Evolutionary conservation across 2,888 invertebrate genomes (phyloP).

Genomic region (Carabus problematicus): DNA sequence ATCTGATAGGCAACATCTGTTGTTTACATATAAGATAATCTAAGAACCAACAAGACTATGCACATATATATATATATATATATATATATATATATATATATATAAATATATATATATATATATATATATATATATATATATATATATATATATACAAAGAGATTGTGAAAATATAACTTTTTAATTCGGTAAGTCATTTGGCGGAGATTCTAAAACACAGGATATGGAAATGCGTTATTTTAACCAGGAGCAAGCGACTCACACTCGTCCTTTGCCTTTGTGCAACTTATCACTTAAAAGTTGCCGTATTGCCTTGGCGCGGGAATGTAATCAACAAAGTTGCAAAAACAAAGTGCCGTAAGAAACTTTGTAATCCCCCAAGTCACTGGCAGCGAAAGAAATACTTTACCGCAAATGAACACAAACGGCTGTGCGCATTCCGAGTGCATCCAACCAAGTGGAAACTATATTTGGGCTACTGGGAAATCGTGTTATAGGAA

Average conservation of each 20-base stretch:
- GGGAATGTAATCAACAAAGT: constrained; percentile 30
- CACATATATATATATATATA: no score
- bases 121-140: not conserved
- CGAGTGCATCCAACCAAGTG: no score
- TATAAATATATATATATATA: not conserved
- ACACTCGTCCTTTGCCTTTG: constrained; percentile 11
- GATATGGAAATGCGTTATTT: not conserved
- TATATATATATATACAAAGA: not conserved
- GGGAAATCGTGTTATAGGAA: no score
- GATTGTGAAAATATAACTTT: not conserved
- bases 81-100: not conserved
- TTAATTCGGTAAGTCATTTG: no score
- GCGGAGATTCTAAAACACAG: no score
- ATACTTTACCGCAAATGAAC: no score
- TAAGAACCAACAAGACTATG: no score
- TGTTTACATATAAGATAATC: no score
- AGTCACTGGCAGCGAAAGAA: not conserved
- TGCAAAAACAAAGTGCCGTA: constrained; percentile 26
- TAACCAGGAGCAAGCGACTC: not conserved
- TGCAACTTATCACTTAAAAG: constrained; percentile 37
- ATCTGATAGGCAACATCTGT: no score
- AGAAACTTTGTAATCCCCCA: constrained; percentile 24
- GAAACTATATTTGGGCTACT: no score
- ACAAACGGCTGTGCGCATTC: no score
- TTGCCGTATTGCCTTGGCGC: constrained; percentile 20